Conservation (phyloP, 2,888 invertebrate genomes). For the Hydrotaea cyrtoneurina region DNA sequence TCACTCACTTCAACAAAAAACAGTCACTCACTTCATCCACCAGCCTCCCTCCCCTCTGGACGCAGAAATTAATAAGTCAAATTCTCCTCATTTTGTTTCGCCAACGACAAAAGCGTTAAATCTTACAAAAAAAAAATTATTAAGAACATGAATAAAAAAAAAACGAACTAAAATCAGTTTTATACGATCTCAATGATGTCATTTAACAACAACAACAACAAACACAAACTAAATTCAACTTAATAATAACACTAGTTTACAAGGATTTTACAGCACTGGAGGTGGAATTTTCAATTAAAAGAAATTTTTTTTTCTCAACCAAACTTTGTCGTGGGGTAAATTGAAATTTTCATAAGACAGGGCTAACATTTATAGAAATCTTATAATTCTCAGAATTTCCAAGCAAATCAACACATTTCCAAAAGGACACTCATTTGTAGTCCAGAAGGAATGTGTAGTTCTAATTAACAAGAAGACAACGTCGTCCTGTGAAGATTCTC, state of each 20-base stretch:
- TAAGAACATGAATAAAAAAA: conserved; percentile 12
- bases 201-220: neutral
- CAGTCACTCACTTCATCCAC: neutral
- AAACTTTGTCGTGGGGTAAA: no score
- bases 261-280: neutral
- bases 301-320: no score
- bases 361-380: no score
- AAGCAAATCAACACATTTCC: no score
- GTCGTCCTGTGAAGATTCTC: no score
- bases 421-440: no score
- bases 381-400: no score
- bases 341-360: no score
- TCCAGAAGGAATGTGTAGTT: no score
- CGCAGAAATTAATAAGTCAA: neutral
- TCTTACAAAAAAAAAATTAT: conserved; percentile 41
- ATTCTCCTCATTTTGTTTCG: neutral
- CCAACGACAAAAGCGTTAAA: neutral
- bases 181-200: conserved; percentile 44
- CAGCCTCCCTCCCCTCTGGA: neutral
- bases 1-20: neutral
- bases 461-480: no score
- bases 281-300: no score
- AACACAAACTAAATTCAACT: conserved; percentile 11
- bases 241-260: neutral
- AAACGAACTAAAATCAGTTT: conserved; percentile 48